Evolutionary conservation across 2,113 vertebrate genomes (phyloP), one percentile per base, ranked within the genome.

Genomic region (Oryzias melastigma): DNA sequence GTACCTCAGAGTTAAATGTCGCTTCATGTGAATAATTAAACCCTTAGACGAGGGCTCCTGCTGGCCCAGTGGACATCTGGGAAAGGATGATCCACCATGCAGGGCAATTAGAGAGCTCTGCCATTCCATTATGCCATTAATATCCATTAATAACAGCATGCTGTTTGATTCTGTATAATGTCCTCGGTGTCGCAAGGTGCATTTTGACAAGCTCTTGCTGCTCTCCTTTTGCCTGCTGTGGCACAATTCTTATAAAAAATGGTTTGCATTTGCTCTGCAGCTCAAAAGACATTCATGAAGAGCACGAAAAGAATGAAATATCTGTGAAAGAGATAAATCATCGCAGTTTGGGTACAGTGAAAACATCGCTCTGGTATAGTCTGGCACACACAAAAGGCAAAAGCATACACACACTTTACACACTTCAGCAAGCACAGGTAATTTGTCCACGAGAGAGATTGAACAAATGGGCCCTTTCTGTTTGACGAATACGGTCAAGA

Each of bases 21-120:
- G 64, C 55, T 25, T 48, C 4, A 41, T 71, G 73, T 82, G 73
- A 81, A 77, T 81, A 74, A 85, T 80, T 83, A 24, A 80, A 76
- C 57, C 69, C 74, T 24, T 52, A 40, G 52, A 48, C 48, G 50
- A 5, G 18, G 56, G 65, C 20, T 46, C 78, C 62, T 44, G 55
- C 35, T 63, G 68, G 27, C 41, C 14, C n/a, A 65, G 54, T 64
- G 72, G 78, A 84, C 75, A 77, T 75, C 75, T 77, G 62, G 69
- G 65, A 65, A 17, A 59, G 51, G 72, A 73, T 50, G 51, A 71
- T 55, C 59, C 53, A 24, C 45, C 29, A 15, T 15, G 25, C 46
- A 52, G 58, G 56, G 58, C 78, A 81, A 85, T 75, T 76, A 74
- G 55, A 71, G 19, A 14, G 54, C 61, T 67, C 44, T n/a, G 48